A percentile compares a stretch with the other conserved stretches of the same genome.
Evolutionary conservation across 2,113 vertebrate species (phyloP).

Genomic region (Ginglymostoma cirratum): DNA sequence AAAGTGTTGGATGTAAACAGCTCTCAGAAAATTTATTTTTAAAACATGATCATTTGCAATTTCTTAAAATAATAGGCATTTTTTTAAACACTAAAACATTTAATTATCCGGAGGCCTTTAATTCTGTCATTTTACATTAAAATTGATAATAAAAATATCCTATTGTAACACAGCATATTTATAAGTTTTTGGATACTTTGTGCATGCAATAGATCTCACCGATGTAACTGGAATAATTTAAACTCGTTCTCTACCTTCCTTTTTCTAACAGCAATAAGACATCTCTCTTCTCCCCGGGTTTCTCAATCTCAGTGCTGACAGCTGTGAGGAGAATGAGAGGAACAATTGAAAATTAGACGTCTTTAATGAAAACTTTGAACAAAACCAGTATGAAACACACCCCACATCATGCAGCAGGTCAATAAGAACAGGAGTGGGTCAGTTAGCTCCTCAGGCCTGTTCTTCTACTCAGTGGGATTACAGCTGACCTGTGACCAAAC

Average conservation of each 20-base stretch:
- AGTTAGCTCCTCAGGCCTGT: no score
- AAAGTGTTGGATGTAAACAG: background rate
- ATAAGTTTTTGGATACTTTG: background rate
- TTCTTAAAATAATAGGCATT: background rate
- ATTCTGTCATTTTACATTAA: background rate
- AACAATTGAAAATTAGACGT: background rate
- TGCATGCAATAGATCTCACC: background rate
- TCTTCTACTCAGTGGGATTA: no score
- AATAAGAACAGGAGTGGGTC: background rate
- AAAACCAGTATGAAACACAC: background rate
- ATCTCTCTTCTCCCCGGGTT: slow-evolving; percentile 78
- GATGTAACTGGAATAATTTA: background rate
- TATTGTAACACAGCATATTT: background rate
- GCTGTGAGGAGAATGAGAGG: slow-evolving; percentile 54
- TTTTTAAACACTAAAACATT: background rate
- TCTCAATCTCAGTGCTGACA: slow-evolving; percentile 66
- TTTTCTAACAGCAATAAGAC: slow-evolving; percentile 85
- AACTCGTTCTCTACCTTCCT: slow-evolving; percentile 67
- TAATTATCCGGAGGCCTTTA: background rate
- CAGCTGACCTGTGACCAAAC: no score
- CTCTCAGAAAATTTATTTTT: background rate
- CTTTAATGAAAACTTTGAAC: background rate
- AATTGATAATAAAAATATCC: background rate
- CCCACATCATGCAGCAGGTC: background rate
- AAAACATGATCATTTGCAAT: background rate